Conservation (phyloP, 2,797 vertebrate species). For the Hydrocynus forskahlii region DNA sequence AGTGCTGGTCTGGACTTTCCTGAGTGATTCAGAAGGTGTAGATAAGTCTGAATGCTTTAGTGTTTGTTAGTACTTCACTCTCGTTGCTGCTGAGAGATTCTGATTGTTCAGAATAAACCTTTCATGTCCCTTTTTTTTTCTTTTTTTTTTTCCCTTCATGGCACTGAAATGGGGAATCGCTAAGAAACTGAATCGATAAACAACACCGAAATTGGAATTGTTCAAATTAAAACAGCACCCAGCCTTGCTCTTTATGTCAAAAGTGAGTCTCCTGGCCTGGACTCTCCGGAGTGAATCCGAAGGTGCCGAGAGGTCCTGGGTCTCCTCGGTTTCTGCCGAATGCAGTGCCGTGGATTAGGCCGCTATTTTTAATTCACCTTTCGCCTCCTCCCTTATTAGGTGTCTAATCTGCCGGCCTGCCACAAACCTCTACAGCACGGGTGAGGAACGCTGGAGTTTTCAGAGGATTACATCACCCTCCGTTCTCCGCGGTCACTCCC, state of each 20-base stretch:
- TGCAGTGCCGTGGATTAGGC: background rate
- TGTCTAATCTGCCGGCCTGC: background rate
- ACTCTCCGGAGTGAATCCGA: background rate
- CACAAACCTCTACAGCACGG: no score
- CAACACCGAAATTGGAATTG: no score
- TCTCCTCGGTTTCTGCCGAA: background rate
- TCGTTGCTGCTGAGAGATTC: no score
- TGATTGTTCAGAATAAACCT: no score
- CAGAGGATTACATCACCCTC: background rate
- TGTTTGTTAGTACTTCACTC: no score
- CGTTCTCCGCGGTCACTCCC: slow-evolving; percentile 6
- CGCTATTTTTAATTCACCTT: slow-evolving; percentile 37
- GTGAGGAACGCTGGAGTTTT: background rate
- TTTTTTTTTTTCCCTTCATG: no score
- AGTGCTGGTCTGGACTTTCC: background rate
- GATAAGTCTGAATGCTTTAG: background rate
- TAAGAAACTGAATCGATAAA: no score
- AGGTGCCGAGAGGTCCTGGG: background rate
- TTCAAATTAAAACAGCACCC: no score
- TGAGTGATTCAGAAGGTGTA: background rate
- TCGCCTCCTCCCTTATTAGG: background rate
- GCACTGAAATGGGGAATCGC: no score
- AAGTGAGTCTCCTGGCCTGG: no score
- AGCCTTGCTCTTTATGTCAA: no score
- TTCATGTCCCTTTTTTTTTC: no score